Evolutionary conservation across 2,888 invertebrate genomes (phyloP).

Genomic region (Elysia crispata): DNA sequence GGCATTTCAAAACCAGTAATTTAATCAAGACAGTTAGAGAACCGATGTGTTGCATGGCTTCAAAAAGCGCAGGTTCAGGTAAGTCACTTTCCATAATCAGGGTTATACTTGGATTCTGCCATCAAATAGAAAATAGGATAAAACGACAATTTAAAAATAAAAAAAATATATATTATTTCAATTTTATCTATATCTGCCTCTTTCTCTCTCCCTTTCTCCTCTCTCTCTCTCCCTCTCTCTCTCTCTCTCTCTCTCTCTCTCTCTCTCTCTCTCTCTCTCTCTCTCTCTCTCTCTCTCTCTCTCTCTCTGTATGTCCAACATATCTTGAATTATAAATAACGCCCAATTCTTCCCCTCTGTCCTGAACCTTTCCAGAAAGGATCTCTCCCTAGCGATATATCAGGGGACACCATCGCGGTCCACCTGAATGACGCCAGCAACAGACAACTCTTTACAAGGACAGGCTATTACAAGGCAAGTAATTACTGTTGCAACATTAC

Average conservation of each 20-base stretch:
- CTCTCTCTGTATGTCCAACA: neutral
- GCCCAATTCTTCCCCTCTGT: neutral
- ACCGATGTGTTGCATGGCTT: no score
- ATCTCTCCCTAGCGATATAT: conserved; percentile 48
- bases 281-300: no score
- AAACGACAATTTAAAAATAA: no score
- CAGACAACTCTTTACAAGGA: conserved; percentile 91
- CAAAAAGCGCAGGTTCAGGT: no score
- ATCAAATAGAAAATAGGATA: no score
- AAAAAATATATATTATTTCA: no score
- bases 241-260: conserved; percentile 13
- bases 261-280: conserved; percentile 24
- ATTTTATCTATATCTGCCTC: neutral
- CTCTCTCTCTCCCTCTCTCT: conserved; percentile 23
- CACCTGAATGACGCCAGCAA: conserved; percentile 79
- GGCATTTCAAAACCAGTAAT: no score
- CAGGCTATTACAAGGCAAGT: conserved; percentile 90
- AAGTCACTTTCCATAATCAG: no score
- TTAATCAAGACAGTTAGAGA: no score
- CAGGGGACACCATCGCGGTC: conserved; percentile 74
- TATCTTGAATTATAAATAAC: neutral
- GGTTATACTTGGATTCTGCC: no score
- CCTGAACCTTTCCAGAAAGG: conserved; percentile 34
- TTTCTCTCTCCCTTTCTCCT: conserved; percentile 35
- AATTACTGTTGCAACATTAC: no score